A percentile compares a stretch with the other conserved stretches of the same genome.
Evolutionary conservation across 2,113 vertebrate genomes (phyloP).

Genomic region (Cyphomyrus discorhynchus): DNA sequence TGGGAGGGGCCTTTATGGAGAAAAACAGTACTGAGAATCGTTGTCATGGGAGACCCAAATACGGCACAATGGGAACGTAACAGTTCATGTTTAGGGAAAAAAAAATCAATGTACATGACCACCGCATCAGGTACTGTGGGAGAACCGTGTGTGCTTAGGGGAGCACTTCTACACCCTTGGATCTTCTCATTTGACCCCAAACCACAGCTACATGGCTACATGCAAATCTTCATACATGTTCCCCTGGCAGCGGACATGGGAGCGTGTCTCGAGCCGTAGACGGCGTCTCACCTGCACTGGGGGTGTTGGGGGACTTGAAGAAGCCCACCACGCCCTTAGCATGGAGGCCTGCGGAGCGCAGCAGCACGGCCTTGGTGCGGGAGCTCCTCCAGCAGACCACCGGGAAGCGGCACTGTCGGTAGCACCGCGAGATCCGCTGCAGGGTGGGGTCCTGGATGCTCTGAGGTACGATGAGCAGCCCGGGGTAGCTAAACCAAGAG

Average conservation of each 20-base stretch:
- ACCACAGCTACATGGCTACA: not conserved
- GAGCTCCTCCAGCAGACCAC: slow-evolving; percentile 91
- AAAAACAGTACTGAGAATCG: not conserved
- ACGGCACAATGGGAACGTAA: not conserved
- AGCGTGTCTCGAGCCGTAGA: not conserved
- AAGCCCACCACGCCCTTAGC: slow-evolving; percentile 88
- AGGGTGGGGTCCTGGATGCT: slow-evolving; percentile 83
- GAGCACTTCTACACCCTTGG: not conserved
- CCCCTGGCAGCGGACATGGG: not conserved
- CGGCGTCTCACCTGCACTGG: not conserved
- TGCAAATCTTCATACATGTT: not conserved
- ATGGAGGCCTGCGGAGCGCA: slow-evolving; percentile 85
- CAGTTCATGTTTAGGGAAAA: not conserved
- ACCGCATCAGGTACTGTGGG: not conserved
- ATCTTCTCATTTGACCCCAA: not conserved
- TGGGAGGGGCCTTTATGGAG: slow-evolving; percentile 73
- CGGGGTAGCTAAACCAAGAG: slow-evolving; percentile 72
- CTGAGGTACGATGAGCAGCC: slow-evolving; percentile 90
- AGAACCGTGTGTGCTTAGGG: not conserved
- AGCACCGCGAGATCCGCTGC: slow-evolving; percentile 86
- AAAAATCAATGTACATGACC: not conserved
- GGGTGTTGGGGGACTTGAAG: slow-evolving; percentile 79
- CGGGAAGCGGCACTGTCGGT: slow-evolving; percentile 89
- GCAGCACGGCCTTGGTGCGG: slow-evolving; percentile 80
- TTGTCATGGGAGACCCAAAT: not conserved